Conservation (phyloP, 2,113 vertebrate genomes). For the Rana temporaria region DNA sequence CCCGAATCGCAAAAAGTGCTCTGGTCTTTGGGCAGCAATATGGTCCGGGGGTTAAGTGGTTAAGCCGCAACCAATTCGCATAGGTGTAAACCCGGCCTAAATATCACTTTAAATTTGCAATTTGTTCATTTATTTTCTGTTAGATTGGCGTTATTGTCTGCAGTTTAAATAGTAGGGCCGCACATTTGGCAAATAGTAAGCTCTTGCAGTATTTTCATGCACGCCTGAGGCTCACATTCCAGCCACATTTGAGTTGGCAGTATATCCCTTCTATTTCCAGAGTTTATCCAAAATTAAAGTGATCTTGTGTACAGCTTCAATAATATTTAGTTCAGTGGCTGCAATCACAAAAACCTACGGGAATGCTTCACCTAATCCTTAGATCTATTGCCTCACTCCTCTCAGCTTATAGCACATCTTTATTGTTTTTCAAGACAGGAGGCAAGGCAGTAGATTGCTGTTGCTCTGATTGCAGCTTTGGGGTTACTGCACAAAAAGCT, state of each 20-base stretch:
- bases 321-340: conserved; percentile 12
- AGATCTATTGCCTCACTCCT: neutral
- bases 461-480: neutral
- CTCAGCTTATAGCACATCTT: conserved; percentile 1
- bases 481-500: conserved; percentile 1
- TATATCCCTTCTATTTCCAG: neutral
- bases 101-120: too few species aligned
- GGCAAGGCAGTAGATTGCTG: neutral
- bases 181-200: neutral
- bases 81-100: too few species aligned
- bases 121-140: neutral
- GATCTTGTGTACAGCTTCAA: neutral
- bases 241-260: conserved; percentile 29
- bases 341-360: conserved; percentile 20
- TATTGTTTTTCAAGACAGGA: conserved; percentile 7
- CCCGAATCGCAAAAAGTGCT: too few species aligned
- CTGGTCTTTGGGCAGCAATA: too few species aligned
- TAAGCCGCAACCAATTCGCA: too few species aligned
- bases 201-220: conserved; percentile 11
- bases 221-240: conserved; percentile 27
- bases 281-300: conserved; percentile 15
- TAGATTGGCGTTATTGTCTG: neutral
- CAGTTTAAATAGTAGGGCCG: conserved; percentile 5
- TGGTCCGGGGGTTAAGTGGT: too few species aligned
- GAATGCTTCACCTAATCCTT: conserved; percentile 35